These are phyloP conservation scores for Sisyra terminalis DNA, from an alignment of 2,888 invertebrate genomes.

Conservation along the genomic window DNA sequence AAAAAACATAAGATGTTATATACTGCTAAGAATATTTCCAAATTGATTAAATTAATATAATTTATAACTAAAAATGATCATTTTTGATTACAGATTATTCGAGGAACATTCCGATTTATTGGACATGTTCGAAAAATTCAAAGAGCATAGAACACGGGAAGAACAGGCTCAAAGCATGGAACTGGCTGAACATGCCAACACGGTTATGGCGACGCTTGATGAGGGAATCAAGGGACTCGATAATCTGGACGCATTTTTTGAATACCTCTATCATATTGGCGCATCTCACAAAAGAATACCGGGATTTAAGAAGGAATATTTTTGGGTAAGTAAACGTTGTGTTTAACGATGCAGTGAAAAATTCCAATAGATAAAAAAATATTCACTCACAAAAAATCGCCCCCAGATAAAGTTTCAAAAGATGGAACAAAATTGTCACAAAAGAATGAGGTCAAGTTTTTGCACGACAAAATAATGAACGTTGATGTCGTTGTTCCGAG, in stretches of 20 bases:
- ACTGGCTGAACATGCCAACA: constrained; percentile 71
- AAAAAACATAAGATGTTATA: no score
- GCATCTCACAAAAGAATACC: constrained; percentile 70
- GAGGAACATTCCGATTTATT: constrained; percentile 69
- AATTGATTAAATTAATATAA: no score
- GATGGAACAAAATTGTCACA: no score
- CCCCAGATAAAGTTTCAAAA: background rate
- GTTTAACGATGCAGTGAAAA: background rate
- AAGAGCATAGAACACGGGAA: constrained; percentile 59
- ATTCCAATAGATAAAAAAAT: background rate
- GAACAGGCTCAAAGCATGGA: constrained; percentile 68
- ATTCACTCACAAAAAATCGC: background rate
- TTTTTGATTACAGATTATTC: constrained; percentile 51
- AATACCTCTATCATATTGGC: constrained; percentile 67
- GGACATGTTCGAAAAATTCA: constrained; percentile 66
- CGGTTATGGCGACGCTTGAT: constrained; percentile 79
- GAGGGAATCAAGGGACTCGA: constrained; percentile 78
- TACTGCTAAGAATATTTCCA: no score
- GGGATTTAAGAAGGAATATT: constrained; percentile 72
- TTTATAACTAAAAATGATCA: no score
- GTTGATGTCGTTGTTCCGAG: no score
- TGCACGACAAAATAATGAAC: no score
- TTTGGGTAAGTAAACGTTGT: constrained; percentile 76
- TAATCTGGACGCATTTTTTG: constrained; percentile 69
- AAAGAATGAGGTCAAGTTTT: no score